Evolutionary conservation across 1,140 invertebrate genomes (phyloP).

Genomic region (Conus betulinus): DNA sequence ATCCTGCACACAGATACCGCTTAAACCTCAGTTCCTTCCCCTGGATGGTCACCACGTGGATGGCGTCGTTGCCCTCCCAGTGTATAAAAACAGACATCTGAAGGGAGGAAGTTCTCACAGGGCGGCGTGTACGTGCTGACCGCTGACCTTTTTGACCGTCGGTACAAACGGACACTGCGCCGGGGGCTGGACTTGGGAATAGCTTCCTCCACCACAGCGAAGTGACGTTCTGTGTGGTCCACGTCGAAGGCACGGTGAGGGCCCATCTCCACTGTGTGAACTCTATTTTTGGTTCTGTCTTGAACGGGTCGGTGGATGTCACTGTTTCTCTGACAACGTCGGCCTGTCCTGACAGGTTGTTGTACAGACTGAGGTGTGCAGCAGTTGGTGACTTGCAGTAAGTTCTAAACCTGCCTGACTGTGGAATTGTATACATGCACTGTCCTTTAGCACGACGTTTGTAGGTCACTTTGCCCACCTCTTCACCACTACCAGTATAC

Average conservation of each 20-base stretch:
- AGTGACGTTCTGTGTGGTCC: not conserved
- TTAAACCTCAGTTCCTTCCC: not conserved
- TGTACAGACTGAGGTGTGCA: not conserved
- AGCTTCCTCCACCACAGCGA: not conserved
- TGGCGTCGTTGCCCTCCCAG: not conserved
- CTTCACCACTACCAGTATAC: not conserved
- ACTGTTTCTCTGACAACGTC: not conserved
- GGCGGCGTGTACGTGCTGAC: not conserved
- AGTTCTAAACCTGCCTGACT: not conserved
- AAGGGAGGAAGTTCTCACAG: not conserved
- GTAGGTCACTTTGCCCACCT: not conserved
- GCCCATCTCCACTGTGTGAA: not conserved
- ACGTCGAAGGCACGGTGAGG: not conserved
- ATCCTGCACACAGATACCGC: not conserved
- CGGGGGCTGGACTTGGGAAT: not conserved
- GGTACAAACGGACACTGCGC: not conserved
- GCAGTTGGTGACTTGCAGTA: not conserved
- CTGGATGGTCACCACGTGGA: slow-evolving; percentile 15
- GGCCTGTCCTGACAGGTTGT: not conserved
- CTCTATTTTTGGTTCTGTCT: not conserved
- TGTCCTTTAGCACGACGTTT: not conserved
- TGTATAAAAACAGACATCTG: slow-evolving; percentile 18
- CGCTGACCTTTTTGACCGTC: not conserved
- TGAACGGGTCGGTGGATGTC: not conserved
- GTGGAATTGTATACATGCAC: not conserved